Evolutionary conservation across 2,888 invertebrate genomes (phyloP).

Genomic region (Xanthorhoe spadicearia): DNA sequence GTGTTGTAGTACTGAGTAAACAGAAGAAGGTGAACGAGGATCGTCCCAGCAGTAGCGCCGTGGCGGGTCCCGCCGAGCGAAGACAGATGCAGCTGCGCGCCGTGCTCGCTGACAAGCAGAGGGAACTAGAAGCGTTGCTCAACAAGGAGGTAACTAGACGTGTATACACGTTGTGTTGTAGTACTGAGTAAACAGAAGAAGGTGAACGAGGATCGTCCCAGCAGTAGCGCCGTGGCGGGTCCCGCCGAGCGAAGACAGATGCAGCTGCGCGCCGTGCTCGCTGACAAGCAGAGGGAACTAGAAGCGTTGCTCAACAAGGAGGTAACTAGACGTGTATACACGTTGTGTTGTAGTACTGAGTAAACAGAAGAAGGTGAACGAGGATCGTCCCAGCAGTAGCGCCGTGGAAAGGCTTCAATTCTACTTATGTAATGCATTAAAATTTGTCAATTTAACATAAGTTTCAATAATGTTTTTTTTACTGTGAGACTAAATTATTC

Average conservation of each 20-base stretch:
- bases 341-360: constrained; percentile 58
- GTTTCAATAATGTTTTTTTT: no score
- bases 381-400: constrained; percentile 62
- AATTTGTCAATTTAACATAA: no score
- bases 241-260: constrained; percentile 82
- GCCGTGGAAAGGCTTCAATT: no score
- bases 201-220: constrained; percentile 74
- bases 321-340: constrained; percentile 2
- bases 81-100: constrained; percentile 83
- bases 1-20: constrained; percentile 62
- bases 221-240: constrained; percentile 53
- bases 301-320: constrained; percentile 85
- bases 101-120: constrained; percentile 86
- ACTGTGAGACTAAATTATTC: no score
- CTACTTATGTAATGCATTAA: no score
- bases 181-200: constrained; percentile 75
- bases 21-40: constrained; percentile 80
- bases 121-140: constrained; percentile 87
- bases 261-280: constrained; percentile 83
- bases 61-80: constrained; percentile 78
- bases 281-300: constrained; percentile 87
- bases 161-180: constrained; percentile 37
- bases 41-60: constrained; percentile 54
- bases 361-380: constrained; percentile 79
- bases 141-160: constrained; percentile 53